Evolutionary conservation across 2,797 vertebrate species (phyloP).

Genomic region (Lacerta viridis): DNA sequence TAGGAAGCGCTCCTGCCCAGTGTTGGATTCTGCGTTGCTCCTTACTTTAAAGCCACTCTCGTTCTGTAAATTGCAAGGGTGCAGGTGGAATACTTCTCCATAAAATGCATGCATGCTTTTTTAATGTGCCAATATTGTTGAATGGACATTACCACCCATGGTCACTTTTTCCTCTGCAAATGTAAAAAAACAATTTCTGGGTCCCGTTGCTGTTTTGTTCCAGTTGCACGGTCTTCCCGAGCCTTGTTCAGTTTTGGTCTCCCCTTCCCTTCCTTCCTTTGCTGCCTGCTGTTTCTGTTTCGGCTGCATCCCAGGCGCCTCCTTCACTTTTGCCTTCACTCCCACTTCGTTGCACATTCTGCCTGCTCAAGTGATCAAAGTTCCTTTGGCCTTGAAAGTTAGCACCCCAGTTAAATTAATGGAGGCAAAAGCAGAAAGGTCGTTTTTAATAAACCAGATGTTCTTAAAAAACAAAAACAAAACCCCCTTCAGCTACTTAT

Average conservation of each 20-base stretch:
- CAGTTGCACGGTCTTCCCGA: background rate
- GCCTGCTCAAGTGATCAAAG: conserved; percentile 18
- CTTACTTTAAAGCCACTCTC: background rate
- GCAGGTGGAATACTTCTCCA: background rate
- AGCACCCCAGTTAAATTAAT: conserved; percentile 8
- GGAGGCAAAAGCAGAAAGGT: background rate
- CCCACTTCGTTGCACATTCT: conserved; percentile 8
- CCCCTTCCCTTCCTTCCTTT: background rate
- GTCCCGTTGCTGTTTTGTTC: background rate
- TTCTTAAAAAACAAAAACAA: background rate
- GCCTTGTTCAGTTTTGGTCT: background rate
- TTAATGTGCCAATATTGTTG: background rate
- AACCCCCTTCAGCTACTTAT: background rate
- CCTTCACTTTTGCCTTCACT: background rate
- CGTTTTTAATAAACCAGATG: background rate
- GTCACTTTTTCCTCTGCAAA: background rate
- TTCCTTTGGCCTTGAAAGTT: conserved; percentile 5
- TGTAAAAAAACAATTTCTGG: background rate
- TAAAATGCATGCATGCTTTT: background rate
- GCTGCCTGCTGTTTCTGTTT: background rate
- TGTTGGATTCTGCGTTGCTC: background rate
- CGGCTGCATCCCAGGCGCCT: background rate
- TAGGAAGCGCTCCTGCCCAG: background rate
- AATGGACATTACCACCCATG: background rate
- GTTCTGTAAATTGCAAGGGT: background rate